phyloP scores from a whole-genome alignment of 2,113 vertebrate genomes.

The Tyto alba region DNA sequence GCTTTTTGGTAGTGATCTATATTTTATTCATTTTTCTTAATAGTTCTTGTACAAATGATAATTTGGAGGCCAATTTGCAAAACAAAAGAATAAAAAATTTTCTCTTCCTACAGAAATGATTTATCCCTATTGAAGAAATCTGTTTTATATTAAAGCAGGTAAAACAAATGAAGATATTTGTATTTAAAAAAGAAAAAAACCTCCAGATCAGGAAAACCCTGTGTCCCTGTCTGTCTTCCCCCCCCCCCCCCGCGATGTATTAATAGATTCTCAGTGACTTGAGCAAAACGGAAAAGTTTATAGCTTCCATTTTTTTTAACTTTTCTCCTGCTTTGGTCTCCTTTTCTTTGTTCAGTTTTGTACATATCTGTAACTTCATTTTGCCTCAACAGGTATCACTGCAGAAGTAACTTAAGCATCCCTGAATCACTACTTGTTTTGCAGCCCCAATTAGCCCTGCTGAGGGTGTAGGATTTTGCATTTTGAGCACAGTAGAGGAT shows the following conservation, averaged over 20 bases:
- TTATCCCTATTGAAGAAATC: neutral
- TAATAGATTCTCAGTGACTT: neutral
- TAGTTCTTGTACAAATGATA: neutral
- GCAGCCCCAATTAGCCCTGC: neutral
- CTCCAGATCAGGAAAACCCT: too few species aligned
- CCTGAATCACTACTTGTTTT: neutral
- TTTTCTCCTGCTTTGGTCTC: neutral
- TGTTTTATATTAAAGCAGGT: neutral
- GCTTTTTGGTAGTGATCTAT: neutral
- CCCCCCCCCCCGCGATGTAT: too few species aligned
- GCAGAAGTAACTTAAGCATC: neutral
- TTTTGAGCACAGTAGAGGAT: neutral
- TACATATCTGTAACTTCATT: neutral
- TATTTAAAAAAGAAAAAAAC: too few species aligned
- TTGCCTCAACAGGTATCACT: neutral
- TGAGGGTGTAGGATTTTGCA: neutral
- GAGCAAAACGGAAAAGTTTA: neutral
- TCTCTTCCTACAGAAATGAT: neutral
- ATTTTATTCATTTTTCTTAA: neutral
- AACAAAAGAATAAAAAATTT: neutral
- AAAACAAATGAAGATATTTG: neutral
- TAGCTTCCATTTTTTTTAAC: neutral
- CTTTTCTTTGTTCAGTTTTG: neutral
- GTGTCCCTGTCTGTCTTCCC: too few species aligned
- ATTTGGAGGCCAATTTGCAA: neutral